Evolutionary conservation across 2,797 vertebrate species (phyloP).

Genomic region (Arrhamphus sclerolepis): DNA sequence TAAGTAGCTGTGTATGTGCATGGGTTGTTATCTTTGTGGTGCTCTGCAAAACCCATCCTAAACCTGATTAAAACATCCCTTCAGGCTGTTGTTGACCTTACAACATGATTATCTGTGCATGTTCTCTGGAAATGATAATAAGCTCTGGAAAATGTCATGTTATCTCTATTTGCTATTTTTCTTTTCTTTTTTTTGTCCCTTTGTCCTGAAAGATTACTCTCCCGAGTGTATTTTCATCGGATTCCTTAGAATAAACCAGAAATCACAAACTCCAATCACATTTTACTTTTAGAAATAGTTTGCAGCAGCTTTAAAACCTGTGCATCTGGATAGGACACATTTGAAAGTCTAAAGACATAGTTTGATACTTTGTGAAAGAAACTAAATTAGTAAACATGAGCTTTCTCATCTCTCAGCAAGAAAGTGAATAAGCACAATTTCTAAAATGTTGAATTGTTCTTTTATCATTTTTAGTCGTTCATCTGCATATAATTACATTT

Average conservation of each 20-base stretch:
- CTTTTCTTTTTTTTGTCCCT: neutral
- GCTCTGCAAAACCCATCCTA: slow-evolving; percentile 21
- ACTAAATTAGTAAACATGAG: too few species aligned
- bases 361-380: too few species aligned
- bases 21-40: slow-evolving; percentile 32
- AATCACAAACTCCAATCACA: too few species aligned
- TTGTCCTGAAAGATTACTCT: neutral
- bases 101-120: slow-evolving; percentile 5
- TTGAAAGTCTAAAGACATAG: too few species aligned
- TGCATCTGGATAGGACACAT: too few species aligned
- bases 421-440: too few species aligned
- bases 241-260: too few species aligned
- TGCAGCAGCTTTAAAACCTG: too few species aligned
- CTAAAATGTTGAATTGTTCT: too few species aligned
- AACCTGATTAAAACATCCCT: slow-evolving; percentile 46
- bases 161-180: neutral
- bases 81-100: slow-evolving; percentile 20
- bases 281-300: too few species aligned
- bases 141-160: slow-evolving; percentile 1
- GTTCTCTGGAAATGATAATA: neutral
- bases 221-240: too few species aligned
- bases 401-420: too few species aligned
- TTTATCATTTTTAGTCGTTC: slow-evolving; percentile 1
- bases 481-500: slow-evolving; percentile 28
- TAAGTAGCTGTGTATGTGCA: slow-evolving; percentile 17